These are phyloP conservation scores for Strongylocentrotus purpuratus DNA, from an alignment of 35 echinoderm and acorn worm genomes.

Conservation along the genomic window DNA sequence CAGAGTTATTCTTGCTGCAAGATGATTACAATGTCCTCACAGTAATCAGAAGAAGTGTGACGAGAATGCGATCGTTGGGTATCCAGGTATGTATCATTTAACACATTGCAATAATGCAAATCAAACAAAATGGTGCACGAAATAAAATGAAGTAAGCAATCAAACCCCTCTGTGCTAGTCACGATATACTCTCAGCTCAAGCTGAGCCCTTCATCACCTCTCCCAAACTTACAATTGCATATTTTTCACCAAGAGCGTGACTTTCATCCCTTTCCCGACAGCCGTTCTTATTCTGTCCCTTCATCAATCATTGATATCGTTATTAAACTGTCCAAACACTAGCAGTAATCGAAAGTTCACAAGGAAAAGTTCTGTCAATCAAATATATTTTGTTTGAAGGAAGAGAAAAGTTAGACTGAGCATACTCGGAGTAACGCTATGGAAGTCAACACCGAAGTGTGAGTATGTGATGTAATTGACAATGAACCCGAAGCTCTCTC, in stretches of 20 bases:
- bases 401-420: slow-evolving; percentile 16
- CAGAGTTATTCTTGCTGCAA: neutral
- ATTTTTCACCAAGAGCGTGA: slow-evolving; percentile 32
- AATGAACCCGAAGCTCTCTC: neutral
- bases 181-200: neutral
- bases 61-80: neutral
- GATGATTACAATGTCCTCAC: slow-evolving; percentile 9
- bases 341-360: slow-evolving; percentile 24
- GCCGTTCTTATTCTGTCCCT: neutral
- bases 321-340: slow-evolving; percentile 39
- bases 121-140: slow-evolving; percentile 10
- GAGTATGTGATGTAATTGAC: slow-evolving; percentile 17
- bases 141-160: slow-evolving; percentile 13
- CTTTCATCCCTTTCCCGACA: neutral
- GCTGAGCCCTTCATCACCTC: slow-evolving; percentile 7
- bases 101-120: slow-evolving; percentile 18
- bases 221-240: neutral
- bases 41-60: neutral
- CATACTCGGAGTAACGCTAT: neutral
- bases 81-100: neutral
- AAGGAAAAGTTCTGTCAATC: slow-evolving; percentile 18
- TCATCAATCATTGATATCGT: slow-evolving; percentile 32
- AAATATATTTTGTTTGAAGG: slow-evolving; percentile 7
- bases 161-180: neutral
- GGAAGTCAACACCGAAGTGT: neutral